Evolutionary conservation across 2,888 invertebrate species (phyloP), one percentile per base, ranked within the genome.

Genomic region (Pelosia muscerda): DNA sequence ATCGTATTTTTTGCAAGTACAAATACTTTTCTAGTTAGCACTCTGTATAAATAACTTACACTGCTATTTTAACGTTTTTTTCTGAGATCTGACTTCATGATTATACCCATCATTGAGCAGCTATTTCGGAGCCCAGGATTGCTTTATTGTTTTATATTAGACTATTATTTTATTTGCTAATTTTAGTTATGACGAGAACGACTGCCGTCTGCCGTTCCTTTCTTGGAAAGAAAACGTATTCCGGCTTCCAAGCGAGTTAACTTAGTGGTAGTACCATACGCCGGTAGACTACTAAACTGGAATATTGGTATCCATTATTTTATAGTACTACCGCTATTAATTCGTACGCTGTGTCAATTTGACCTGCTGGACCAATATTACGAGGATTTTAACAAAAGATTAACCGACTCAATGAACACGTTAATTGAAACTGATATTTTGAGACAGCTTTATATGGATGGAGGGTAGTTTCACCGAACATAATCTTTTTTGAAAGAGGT

Each of bases 391-490:
- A 49, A 49, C 49, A 49, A 49, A n/a, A 49, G n/a, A 49, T 49
- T 49, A n/a, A 49, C 49, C 49, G n/a, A 49, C n/a, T 49, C 49
- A 49, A 31, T 60, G 66, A 71, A 63, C 65, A 73, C 63, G 56
- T 66, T 79, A 77, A 77, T 71, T 78, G 68, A 70, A 77, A 77
- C 65, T 62, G 66, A 76, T 64, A 63, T 57, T 15, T 58, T 56
- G 57, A 15, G 34, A 38, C n/a, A 60, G 34, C 22, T 49, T 19
- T n/a, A n/a, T n/a, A 5, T 49, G 2, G 28, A n/a, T 28, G 28
- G 28, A 42, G 42, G 26, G 4, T 34, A 11, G 60, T 58, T 25
- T 55, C 55, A 55, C 15, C 8, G 38, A 23, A 55, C 1, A 55
- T 8, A 5, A 19, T 55, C 26, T 1, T 55, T 25, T 26, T 55